Evolutionary conservation across 2,888 invertebrate genomes (phyloP), one percentile per base, ranked within the genome.

Genomic region (Cataglyphis altisquamis): DNA sequence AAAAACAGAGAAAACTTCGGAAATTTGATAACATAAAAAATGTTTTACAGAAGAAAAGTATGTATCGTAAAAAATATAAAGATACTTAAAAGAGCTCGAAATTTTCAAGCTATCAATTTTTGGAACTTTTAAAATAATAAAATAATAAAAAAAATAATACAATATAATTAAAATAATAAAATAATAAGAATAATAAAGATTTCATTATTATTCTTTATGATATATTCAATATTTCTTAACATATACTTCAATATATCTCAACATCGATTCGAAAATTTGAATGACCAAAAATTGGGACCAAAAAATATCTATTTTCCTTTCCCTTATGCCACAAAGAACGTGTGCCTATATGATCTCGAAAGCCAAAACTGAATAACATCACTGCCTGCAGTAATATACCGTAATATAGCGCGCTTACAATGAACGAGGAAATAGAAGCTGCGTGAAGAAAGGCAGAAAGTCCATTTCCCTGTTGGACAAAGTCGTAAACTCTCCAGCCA

Each of bases 401-500:
- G 10, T 67, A 77, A 77, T 77, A 29, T 21, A 67, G 41, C 77
- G n/a, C 60, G 12, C 29, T 66, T 39, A 77, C 55, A 77, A 77
- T 67, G 12, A 21, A 39, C 64, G 39, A 21, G 10, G 39, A 67
- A 52, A 15, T 55, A 25, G 55, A 29, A n/a, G 60, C 41, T 52
- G 55, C 25, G 48, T 52, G 60, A 81, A 67, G 68, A 73, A 67
- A 83, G 66, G 57, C 32, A 25, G 52, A 84, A 48, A 45, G 74
- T 63, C 18, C 72, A 18, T 73, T 39, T 67, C 60, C 0, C n/a
- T 2, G n/a, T 52, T 39, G 39, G 70, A 66, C 77, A 82, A 82
- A 84, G 83, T 84, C 86, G 73, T 84, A 85, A 88, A 83, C 60
- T 68, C 39, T 68, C 84, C 25, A 39, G 9, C 12, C 83, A 55